phyloP scores from a whole-genome alignment of 1,140 invertebrate species.

The Cydia pomonella region DNA sequence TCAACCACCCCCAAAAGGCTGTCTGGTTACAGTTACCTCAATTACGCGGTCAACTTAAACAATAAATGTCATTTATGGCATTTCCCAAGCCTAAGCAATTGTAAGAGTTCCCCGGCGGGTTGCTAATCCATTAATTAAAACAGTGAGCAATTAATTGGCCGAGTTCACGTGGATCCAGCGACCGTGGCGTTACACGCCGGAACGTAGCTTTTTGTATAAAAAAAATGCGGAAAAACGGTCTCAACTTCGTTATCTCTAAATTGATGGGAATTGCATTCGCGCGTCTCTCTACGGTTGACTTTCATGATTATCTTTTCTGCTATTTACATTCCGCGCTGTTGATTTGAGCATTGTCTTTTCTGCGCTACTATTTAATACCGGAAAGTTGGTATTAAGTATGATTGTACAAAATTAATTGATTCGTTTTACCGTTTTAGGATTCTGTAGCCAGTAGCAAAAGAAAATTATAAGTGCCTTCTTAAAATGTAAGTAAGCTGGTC shows the following conservation, averaged over 20 bases:
- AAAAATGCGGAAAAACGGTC: slow-evolving; percentile 34
- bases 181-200: slow-evolving; percentile 40
- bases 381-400: not conserved
- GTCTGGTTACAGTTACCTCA: slow-evolving; percentile 24
- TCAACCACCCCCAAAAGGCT: slow-evolving; percentile 7
- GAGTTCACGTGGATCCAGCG: slow-evolving; percentile 52
- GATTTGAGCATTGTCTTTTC: slow-evolving; percentile 26
- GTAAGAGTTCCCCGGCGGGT: slow-evolving; percentile 36
- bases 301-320: slow-evolving; percentile 32
- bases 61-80: slow-evolving; percentile 29
- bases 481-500: no score
- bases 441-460: not conserved
- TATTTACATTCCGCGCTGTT: slow-evolving; percentile 47
- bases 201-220: slow-evolving; percentile 25
- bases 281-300: slow-evolving; percentile 33
- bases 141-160: slow-evolving; percentile 51
- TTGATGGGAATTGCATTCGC: slow-evolving; percentile 36
- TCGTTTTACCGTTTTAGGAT: not conserved
- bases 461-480: not conserved
- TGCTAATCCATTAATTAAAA: slow-evolving; percentile 55
- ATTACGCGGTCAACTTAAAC: slow-evolving; percentile 32
- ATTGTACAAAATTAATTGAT: not conserved
- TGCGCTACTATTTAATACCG: slow-evolving; percentile 21
- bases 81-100: slow-evolving; percentile 26
- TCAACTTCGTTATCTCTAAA: slow-evolving; percentile 40